Evolutionary conservation across 1,140 invertebrate species (phyloP).

Genomic region (Listronotus oregonensis): DNA sequence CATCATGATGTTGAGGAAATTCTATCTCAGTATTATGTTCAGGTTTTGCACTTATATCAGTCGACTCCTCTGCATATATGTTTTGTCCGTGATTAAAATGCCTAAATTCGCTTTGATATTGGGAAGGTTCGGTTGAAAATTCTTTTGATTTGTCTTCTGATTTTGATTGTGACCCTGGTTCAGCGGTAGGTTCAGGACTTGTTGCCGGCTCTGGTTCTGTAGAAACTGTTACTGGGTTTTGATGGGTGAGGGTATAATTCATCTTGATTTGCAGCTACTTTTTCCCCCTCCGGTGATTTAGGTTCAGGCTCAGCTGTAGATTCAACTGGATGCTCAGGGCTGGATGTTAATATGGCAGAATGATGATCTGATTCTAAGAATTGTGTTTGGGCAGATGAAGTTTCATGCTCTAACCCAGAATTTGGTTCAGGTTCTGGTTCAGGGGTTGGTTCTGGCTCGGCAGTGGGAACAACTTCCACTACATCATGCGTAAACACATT

Average conservation of each 20-base stretch:
- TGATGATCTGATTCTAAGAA: conserved; percentile 41
- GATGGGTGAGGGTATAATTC: too few species aligned
- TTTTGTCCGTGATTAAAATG: conserved; percentile 46
- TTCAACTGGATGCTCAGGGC: conserved; percentile 48
- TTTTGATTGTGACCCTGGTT: conserved; percentile 46
- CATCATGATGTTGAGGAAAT: conserved; percentile 36
- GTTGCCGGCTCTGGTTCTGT: too few species aligned
- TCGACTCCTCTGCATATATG: conserved; percentile 45
- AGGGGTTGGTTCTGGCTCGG: conserved; percentile 50
- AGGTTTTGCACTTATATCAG: conserved; percentile 33
- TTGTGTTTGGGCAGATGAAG: conserved; percentile 40
- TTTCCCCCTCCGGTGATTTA: conserved; percentile 14
- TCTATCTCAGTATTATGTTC: conserved; percentile 45
- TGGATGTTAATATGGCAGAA: too few species aligned
- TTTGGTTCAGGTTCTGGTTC: conserved; percentile 38
- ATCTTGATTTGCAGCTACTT: conserved; percentile 30
- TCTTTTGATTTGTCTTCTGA: conserved; percentile 43
- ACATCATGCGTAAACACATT: conserved; percentile 37
- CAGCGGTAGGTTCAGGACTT: conserved; percentile 45
- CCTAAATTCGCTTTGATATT: conserved; percentile 9
- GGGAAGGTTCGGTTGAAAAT: conserved; percentile 32
- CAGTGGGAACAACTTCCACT: conserved; percentile 44
- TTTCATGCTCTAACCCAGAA: conserved; percentile 5
- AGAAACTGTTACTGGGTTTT: too few species aligned
- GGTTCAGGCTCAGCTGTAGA: conserved; percentile 50